Evolutionary conservation across 2,888 invertebrate genomes (phyloP).

Genomic region (Lycophotia porphyrea): DNA sequence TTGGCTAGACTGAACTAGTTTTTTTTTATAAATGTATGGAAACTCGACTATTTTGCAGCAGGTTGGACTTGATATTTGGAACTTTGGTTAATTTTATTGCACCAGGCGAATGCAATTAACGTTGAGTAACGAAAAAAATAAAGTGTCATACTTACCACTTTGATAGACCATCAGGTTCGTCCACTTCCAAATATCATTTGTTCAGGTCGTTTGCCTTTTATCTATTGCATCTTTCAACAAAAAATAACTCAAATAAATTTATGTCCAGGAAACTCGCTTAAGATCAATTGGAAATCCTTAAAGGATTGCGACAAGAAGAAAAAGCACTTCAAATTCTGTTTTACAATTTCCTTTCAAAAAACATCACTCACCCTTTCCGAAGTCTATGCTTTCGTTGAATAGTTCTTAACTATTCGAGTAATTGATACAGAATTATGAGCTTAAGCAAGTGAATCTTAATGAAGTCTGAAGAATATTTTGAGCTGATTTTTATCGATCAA

Average conservation of each 20-base stretch:
- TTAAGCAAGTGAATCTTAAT: constrained; percentile 7
- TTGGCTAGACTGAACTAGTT: background rate
- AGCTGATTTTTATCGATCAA: constrained; percentile 18
- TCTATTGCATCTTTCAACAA: constrained; percentile 30
- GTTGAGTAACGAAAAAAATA: background rate
- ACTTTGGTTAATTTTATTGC: background rate
- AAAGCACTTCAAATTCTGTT: constrained; percentile 32
- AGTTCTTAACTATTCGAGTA: constrained; percentile 18
- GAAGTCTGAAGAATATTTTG: constrained; percentile 19
- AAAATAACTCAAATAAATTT: constrained; percentile 29
- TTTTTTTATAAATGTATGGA: background rate
- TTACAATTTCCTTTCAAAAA: constrained; percentile 10
- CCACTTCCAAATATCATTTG: constrained; percentile 12
- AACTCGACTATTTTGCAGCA: background rate
- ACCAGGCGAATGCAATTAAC: background rate
- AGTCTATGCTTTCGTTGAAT: constrained; percentile 21
- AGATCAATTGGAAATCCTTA: constrained; percentile 15
- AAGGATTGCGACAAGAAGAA: constrained; percentile 14
- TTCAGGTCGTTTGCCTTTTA: background rate
- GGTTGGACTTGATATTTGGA: background rate
- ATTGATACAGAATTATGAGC: constrained; percentile 8
- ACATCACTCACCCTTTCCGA: constrained; percentile 53
- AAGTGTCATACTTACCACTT: constrained; percentile 20
- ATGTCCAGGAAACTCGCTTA: background rate
- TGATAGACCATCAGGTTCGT: background rate